These are phyloP conservation scores for Poecilia velifera DNA, from an alignment of 2,797 vertebrate genomes.

Conservation along the genomic window DNA sequence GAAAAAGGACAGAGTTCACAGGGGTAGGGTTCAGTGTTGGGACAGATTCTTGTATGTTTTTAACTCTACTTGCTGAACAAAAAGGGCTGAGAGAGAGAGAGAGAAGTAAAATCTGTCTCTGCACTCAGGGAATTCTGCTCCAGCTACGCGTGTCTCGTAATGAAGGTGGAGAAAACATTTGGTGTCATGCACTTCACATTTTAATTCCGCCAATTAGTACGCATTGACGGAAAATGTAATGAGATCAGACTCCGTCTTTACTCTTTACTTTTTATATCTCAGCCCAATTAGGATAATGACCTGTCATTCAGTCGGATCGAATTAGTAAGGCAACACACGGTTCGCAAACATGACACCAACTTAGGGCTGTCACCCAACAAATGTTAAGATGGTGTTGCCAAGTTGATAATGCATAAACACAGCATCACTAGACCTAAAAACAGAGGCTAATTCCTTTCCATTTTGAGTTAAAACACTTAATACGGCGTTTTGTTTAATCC, in stretches of 20 bases:
- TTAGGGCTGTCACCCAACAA: background rate
- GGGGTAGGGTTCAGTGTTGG: background rate
- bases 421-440: background rate
- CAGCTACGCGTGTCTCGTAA: background rate
- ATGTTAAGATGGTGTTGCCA: background rate
- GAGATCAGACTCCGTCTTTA: background rate
- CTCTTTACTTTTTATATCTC: slow-evolving; percentile 4
- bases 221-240: background rate
- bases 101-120: background rate
- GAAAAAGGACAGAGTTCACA: slow-evolving; percentile 24
- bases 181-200: background rate
- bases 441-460: background rate
- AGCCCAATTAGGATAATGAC: background rate
- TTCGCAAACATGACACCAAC: slow-evolving; percentile 43
- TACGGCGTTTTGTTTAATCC: background rate
- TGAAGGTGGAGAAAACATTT: background rate
- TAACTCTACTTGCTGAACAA: background rate
- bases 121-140: background rate
- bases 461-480: background rate
- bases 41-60: background rate
- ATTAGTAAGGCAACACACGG: slow-evolving; percentile 21
- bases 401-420: slow-evolving; percentile 8
- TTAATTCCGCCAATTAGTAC: background rate
- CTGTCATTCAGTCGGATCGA: slow-evolving; percentile 27
- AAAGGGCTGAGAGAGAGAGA: background rate